Base-by-base conservation (phyloP, 2,797 vertebrate species). In the Malacoraja senta region DNA sequence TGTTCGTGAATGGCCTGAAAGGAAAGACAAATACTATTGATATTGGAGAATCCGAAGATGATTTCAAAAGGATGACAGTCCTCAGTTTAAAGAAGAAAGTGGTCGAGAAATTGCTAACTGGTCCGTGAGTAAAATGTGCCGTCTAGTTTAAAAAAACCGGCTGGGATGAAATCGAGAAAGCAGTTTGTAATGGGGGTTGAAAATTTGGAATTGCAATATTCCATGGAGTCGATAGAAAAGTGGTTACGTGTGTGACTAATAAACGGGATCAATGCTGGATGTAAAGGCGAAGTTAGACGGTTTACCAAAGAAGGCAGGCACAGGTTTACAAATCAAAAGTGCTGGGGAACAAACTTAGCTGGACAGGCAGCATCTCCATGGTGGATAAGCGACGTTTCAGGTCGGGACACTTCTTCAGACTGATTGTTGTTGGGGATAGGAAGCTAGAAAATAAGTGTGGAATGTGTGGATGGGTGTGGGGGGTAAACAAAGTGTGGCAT, bases 41-140 rank as follows among this genome's bases (percentile, higher is more conserved):
- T 93, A 90, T 96, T 71, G 95, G 95, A 78, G 95, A 94, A 83
- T 95, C 95, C 0, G 95, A 95, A 9, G 94, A 95, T 38, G 95
- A 96, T 21, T 95, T 97, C 92, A 91, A 95, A 63, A 95, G 71
- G 38, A 95, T 94, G 88, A 95, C 94, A 0, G 93, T 96, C 61
- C 65, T 83, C 29, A 94, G 94, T 35, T 95, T 97, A 26, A 96
- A 94, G 93, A 92, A 94, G 29, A 96, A 95, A 92, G 80, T 97
- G 0, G 12, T n/a, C 0, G 32, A 93, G 32, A 96, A 79, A 88
- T 35, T 95, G 0, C 96, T 95, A 71, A 32, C 93, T 93, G 96
- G 96, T 96, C 93, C 7, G 53, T 38, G 72, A 24, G 86, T 24
- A 24, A 32, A 19, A 68, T 29, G 10, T 29, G 81, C 44, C 3